phyloP scores from a whole-genome alignment of 2,797 vertebrate genomes.

The Tolypeutes matacus region DNA sequence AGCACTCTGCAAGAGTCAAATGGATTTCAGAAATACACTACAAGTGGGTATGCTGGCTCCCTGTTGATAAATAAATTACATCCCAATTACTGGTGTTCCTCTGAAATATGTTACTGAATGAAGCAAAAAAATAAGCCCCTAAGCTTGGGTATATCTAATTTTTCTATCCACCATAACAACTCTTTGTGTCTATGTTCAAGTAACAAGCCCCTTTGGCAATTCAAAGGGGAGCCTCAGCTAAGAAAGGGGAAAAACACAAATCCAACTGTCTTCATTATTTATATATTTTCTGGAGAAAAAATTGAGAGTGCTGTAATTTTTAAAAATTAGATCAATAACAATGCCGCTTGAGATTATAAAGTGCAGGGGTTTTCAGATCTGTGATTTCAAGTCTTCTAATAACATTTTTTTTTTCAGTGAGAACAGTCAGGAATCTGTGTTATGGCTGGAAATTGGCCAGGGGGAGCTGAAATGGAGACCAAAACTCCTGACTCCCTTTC shows the following conservation, averaged over 20 bases:
- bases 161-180: background rate
- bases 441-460: fast-evolving
- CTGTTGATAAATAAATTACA: slow-evolving; percentile 62
- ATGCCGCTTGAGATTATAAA: slow-evolving; percentile 5
- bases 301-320: background rate
- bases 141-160: slow-evolving; percentile 19
- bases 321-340: background rate
- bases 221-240: slow-evolving; percentile 19
- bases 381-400: background rate
- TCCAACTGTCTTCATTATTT: slow-evolving; percentile 6
- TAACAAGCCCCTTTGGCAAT: slow-evolving; percentile 27
- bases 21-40: slow-evolving; percentile 30
- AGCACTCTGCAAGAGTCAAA: slow-evolving; percentile 15
- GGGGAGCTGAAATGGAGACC: background rate
- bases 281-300: slow-evolving; percentile 43
- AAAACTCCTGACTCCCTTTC: background rate
- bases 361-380: background rate
- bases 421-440: background rate
- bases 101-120: slow-evolving; percentile 49
- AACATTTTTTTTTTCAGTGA: background rate
- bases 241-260: background rate
- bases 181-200: slow-evolving; percentile 19
- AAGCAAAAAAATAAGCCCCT: slow-evolving; percentile 9
- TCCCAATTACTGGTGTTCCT: slow-evolving; percentile 44
- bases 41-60: background rate